Conservation (phyloP, 2,113 vertebrate genomes). For the Puffinus mauretanicus region DNA sequence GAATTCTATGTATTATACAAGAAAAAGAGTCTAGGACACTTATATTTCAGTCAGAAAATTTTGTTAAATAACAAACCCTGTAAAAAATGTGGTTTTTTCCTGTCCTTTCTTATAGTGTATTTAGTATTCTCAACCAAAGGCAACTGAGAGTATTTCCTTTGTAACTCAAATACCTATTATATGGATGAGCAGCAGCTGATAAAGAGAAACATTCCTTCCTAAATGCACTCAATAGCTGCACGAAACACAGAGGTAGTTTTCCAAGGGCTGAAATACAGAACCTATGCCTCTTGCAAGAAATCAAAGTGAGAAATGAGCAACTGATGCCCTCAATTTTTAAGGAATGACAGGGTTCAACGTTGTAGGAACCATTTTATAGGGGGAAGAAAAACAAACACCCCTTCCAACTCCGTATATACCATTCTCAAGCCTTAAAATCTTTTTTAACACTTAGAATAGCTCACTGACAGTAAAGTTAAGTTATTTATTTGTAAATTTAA, state of each 20-base stretch:
- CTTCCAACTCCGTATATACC: background rate
- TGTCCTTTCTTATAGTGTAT: background rate
- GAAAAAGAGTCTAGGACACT: background rate
- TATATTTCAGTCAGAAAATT: background rate
- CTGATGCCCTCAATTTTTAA: background rate
- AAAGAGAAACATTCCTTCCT: background rate
- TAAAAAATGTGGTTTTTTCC: fast-evolving
- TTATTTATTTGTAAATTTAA: background rate
- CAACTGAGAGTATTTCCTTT: background rate
- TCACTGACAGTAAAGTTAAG: background rate
- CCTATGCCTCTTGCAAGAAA: background rate
- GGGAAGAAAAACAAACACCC: background rate
- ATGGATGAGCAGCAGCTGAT: background rate
- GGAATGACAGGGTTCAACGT: background rate
- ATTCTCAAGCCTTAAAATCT: background rate
- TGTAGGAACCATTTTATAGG: background rate
- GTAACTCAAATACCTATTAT: background rate
- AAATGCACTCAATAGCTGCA: background rate
- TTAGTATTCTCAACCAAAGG: background rate
- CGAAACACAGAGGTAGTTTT: background rate
- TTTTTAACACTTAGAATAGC: background rate
- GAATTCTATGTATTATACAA: background rate
- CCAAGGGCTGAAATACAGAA: background rate
- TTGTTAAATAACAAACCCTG: background rate
- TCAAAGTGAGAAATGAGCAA: background rate